phyloP scores from a whole-genome alignment of 2,888 invertebrate genomes.

The Nemurella pictetii region DNA sequence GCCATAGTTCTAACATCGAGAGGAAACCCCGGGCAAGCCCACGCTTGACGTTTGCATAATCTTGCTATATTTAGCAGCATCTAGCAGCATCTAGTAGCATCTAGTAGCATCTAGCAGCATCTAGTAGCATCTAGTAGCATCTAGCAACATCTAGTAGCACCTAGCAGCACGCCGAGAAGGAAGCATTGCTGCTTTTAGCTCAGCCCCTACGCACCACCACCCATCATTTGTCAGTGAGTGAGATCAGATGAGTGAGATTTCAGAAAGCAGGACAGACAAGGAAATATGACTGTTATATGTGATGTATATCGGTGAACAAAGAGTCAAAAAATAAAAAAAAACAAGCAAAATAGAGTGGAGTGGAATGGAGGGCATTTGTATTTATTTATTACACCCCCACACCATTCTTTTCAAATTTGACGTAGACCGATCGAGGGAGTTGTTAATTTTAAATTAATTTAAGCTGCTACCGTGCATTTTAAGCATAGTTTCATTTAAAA shows the following conservation, averaged over 20 bases:
- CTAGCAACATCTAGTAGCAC: no score
- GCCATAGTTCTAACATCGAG: neutral
- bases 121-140: no score
- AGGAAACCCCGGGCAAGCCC: neutral
- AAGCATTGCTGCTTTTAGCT: slow-evolving; percentile 6
- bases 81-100: no score
- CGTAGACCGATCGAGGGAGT: no score
- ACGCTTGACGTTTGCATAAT: no score
- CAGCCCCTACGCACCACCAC: no score
- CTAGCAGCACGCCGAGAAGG: neutral
- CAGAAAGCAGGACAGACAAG: slow-evolving; percentile 23
- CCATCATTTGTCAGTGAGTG: slow-evolving; percentile 21
- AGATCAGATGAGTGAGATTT: slow-evolving; percentile 4
- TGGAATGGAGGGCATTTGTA: neutral
- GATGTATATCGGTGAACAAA: neutral
- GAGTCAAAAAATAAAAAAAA: neutral
- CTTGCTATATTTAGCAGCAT: neutral
- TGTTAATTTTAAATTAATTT: no score
- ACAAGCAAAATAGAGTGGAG: neutral
- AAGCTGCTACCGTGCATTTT: no score
- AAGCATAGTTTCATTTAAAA: no score
- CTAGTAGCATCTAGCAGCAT: no score
- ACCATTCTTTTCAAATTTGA: no score
- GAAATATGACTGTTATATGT: slow-evolving; percentile 9
- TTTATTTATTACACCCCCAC: neutral